phyloP scores from a whole-genome alignment of 2,113 vertebrate species.

The Athene cunicularia region DNA sequence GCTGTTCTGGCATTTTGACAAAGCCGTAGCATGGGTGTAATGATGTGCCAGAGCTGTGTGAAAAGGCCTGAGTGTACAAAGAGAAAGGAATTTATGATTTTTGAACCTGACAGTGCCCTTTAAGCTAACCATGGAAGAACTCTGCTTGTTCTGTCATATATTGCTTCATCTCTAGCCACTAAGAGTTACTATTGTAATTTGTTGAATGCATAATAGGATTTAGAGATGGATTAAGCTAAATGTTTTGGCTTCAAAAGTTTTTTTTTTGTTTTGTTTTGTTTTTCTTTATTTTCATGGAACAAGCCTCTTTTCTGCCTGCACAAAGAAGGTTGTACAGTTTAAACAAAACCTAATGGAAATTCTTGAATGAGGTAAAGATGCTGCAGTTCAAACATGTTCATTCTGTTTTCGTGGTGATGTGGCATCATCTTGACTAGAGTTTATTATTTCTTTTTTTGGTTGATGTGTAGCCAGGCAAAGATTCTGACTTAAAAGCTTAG shows the following conservation, averaged over 20 bases:
- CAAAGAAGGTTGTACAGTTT: slow-evolving; percentile 1
- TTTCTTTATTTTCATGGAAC: neutral
- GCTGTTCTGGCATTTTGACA: neutral
- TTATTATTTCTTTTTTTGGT: slow-evolving; percentile 29
- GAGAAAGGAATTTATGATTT: neutral
- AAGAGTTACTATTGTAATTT: neutral
- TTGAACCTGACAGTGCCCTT: neutral
- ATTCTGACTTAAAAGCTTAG: slow-evolving; percentile 30
- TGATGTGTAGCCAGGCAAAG: slow-evolving; percentile 39
- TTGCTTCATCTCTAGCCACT: neutral
- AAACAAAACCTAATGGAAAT: slow-evolving; percentile 50
- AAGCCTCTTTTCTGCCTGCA: neutral
- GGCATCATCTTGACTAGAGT: neutral
- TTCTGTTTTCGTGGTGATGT: neutral
- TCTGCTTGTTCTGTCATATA: neutral
- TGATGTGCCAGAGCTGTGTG: neutral
- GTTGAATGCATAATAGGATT: neutral
- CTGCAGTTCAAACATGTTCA: neutral
- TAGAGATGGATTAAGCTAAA: slow-evolving; percentile 14
- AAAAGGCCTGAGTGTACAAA: neutral
- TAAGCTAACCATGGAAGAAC: neutral
- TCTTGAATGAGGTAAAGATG: slow-evolving; percentile 27
- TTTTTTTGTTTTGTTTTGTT: neutral
- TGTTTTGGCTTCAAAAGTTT: neutral
- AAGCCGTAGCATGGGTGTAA: neutral